These are phyloP conservation scores for Corynorhinus townsendii DNA, from an alignment of 2,113 vertebrate genomes.

Conservation along the genomic window DNA sequence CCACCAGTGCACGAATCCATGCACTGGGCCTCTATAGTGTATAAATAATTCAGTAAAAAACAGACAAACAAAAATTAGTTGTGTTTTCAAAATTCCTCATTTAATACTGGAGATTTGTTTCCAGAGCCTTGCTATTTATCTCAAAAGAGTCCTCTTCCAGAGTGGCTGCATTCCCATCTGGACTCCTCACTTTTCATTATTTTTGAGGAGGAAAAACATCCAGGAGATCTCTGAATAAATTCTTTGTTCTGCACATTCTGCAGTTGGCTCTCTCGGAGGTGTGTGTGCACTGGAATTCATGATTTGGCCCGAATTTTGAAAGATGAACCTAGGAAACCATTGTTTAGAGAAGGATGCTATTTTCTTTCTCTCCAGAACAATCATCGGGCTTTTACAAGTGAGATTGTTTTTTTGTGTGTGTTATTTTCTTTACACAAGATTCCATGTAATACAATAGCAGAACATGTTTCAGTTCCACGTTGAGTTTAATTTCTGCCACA, in stretches of 20 bases:
- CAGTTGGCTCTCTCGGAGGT: constrained; percentile 30
- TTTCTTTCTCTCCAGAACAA: constrained; percentile 5
- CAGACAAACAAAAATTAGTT: neutral
- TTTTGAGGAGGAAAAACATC: constrained; percentile 36
- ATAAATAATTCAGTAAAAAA: constrained; percentile 4
- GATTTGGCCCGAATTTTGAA: constrained; percentile 4
- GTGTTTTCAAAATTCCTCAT: constrained; percentile 21
- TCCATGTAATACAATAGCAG: neutral
- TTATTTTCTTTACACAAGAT: neutral
- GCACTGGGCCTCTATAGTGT: neutral
- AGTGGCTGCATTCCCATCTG: neutral
- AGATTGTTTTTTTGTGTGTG: neutral
- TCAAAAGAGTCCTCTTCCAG: neutral
- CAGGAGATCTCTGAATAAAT: constrained; percentile 38
- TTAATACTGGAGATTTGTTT: neutral
- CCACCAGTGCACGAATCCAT: no score
- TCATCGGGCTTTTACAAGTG: constrained; percentile 8
- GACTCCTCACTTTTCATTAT: neutral
- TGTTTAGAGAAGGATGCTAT: constrained; percentile 1
- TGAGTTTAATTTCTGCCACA: constrained; percentile 35
- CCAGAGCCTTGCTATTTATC: constrained; percentile 2
- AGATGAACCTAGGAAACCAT: constrained; percentile 43
- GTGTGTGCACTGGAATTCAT: neutral
- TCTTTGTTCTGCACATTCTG: constrained; percentile 41
- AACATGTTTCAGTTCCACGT: neutral